Evolutionary conservation across 2,113 vertebrate species (phyloP), one percentile per base, ranked within the genome.

Genomic region (Phalacrocorax brasilianus): DNA sequence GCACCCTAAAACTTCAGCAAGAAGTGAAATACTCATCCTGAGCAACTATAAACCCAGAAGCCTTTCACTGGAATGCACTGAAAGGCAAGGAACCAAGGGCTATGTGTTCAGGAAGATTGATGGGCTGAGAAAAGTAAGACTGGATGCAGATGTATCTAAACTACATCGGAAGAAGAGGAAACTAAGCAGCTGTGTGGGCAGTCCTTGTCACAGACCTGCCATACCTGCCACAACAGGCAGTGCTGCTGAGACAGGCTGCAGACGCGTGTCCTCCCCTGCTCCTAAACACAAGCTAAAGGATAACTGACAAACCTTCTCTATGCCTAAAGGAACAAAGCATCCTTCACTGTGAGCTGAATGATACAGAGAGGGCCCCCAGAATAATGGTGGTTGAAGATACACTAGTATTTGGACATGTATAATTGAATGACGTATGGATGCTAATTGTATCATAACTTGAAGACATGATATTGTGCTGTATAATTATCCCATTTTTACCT

Each of bases 221-320:
- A 56, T 19, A 28, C 74, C 55, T 93, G 70, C 52, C 67, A 66
- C 2, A 2, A 68, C 73, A 63, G 27, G 71, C 40, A 68, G 18
- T 14, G 33, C 30, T 89, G 86, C 32, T 0, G 5, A 66, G 35
- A 40, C 16, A 73, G 61, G 22, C 38, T 95, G 42, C 27, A 79
- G 50, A 70, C 0, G 0, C 1, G 0, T 2, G 5, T 38, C 8
- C 22, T 71, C 14, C 42, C 27, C 12, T 74, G 14, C 75, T 90
- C 70, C 72, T 90, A 55, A 74, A 85, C 5, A 52, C 15, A 65
- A 42, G 14, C 44, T 78, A 56, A 86, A 86, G 28, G 28, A 50
- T 63, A 74, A 30, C 30, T 81, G n/a, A 52, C 27, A 92, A 81
- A 75, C 70, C 11, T 23, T 8, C 3, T 55, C 65, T 49, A 22